These are phyloP conservation scores for Eilema griseolum DNA, from an alignment of 2,888 invertebrate species.

Conservation along the genomic window DNA sequence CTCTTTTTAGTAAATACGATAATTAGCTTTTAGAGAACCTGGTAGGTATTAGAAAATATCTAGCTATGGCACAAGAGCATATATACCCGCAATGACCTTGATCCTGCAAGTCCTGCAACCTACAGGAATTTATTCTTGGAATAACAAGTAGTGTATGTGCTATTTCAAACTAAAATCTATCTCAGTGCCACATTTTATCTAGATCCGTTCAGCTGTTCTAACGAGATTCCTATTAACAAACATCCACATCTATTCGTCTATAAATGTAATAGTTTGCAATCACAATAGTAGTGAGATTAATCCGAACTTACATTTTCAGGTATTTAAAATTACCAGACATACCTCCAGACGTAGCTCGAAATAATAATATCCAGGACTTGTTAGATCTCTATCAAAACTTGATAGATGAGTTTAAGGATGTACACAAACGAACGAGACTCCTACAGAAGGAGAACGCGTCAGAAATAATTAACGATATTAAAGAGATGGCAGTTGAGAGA, in stretches of 20 bases:
- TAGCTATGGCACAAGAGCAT: no score
- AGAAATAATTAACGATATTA: constrained; percentile 94
- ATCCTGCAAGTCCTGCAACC: no score
- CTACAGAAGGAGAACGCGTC: constrained; percentile 89
- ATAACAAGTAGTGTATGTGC: no score
- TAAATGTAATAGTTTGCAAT: not conserved
- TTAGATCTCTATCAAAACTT: constrained; percentile 91
- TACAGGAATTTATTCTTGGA: no score
- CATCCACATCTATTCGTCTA: not conserved
- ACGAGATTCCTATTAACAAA: no score
- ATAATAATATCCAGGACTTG: constrained; percentile 90
- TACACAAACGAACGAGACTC: constrained; percentile 90
- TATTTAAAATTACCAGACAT: constrained; percentile 89
- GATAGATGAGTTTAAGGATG: constrained; percentile 93
- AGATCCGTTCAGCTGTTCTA: no score
- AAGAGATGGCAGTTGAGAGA: constrained; percentile 95
- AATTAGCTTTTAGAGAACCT: no score
- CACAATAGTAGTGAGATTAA: not conserved
- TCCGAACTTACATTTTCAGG: constrained; percentile 55
- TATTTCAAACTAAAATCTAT: no score
- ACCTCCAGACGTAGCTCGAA: constrained; percentile 91
- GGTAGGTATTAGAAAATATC: no score
- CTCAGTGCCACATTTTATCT: no score
- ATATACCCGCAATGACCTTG: no score
- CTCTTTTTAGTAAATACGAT: no score